Percentiles rank a stretch among this genome's conserved stretches.
phyloP scores from a whole-genome alignment of 2,797 vertebrate species.

The Eupleurogrammus muticus region DNA sequence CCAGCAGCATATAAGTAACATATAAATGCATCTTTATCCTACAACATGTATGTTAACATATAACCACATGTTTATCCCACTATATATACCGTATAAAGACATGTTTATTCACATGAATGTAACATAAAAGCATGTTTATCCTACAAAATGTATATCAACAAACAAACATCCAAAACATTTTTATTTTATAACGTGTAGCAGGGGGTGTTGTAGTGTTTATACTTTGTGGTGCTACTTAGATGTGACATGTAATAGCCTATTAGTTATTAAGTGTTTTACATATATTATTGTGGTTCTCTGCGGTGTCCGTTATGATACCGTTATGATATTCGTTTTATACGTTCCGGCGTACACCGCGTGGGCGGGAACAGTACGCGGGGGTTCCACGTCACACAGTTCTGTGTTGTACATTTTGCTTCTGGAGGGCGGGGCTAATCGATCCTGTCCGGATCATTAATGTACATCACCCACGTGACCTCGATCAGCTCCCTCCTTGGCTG shows the following conservation, averaged over 20 bases:
- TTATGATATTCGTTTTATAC: accelerated
- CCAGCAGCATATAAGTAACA: too few relatives aligned
- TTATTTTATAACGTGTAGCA: too few relatives aligned
- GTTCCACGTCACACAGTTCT: constrained; percentile 62
- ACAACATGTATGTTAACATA: too few relatives aligned
- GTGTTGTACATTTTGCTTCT: constrained; percentile 26
- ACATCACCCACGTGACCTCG: constrained; percentile 31
- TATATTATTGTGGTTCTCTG: neutral
- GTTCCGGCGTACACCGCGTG: neutral
- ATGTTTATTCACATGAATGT: too few relatives aligned
- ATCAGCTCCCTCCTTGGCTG: neutral
- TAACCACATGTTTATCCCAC: too few relatives aligned
- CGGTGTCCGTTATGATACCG: constrained; percentile 2
- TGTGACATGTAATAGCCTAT: neutral
- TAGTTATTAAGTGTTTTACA: neutral
- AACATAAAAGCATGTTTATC: too few relatives aligned
- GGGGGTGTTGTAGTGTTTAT: too few relatives aligned
- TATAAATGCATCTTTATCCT: too few relatives aligned
- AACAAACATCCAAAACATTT: too few relatives aligned
- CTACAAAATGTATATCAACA: too few relatives aligned
- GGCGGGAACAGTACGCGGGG: constrained; percentile 21
- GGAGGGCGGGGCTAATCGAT: constrained; percentile 1
- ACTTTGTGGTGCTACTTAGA: neutral
- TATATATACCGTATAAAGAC: too few relatives aligned
- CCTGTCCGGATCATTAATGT: accelerated